A percentile compares a stretch with the other conserved stretches of the same genome.
These are phyloP conservation scores for Hydrochoerus hydrochaeris DNA, from an alignment of 2,113 vertebrate species.

Conservation along the genomic window DNA sequence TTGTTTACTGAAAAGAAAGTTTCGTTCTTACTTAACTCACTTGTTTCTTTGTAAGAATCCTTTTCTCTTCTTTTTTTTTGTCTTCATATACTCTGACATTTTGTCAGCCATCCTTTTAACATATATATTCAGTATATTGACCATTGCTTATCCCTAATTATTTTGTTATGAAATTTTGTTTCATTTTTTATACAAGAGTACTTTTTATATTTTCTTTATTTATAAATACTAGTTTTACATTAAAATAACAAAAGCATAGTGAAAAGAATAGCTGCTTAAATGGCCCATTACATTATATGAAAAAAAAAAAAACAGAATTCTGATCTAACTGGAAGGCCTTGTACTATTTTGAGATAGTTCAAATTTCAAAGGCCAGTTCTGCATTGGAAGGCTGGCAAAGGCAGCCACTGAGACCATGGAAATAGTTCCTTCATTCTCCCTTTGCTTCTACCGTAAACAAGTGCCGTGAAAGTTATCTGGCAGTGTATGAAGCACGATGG, in stretches of 20 bases:
- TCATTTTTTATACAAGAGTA: not conserved
- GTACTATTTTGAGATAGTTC: not conserved
- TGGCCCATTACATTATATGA: not conserved
- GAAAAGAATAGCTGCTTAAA: not conserved
- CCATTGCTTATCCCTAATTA: not conserved
- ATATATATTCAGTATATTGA: not conserved
- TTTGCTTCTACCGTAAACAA: not conserved
- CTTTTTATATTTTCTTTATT: not conserved
- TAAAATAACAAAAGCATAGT: not conserved
- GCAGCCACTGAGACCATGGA: not conserved
- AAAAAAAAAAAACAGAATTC: conserved; percentile 5
- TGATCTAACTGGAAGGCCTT: not conserved
- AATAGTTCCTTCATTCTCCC: not conserved
- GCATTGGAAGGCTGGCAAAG: not conserved
- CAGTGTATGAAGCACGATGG: not conserved
- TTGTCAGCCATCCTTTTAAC: not conserved
- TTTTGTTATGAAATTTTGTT: not conserved
- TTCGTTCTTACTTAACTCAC: not conserved
- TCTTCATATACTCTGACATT: not conserved
- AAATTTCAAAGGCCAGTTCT: not conserved
- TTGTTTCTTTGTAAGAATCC: not conserved
- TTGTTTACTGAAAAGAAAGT: not conserved
- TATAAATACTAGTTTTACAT: not conserved
- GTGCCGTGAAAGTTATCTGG: not conserved
- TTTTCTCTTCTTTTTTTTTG: not conserved